Base-by-base conservation (phyloP, 2,888 invertebrate genomes). In the Synergus japonicus region DNA sequence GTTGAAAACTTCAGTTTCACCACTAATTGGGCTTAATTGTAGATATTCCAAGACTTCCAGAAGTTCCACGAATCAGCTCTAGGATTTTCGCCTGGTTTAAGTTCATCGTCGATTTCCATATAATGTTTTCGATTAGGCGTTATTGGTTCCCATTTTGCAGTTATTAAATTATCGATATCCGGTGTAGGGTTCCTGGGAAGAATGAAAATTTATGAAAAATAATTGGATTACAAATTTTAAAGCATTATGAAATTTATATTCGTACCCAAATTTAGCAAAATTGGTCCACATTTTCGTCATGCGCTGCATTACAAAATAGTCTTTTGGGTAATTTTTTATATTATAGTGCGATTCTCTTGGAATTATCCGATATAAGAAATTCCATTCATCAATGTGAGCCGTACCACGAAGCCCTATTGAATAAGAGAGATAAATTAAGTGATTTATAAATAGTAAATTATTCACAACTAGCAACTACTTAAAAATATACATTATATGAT, bases 211-310 rank as follows among this genome's bases (percentile, higher is more conserved):
- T 8, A 58, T 18, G 9, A 66, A 18, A 15, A 66, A 66, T 43
- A n/a, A n/a, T 7, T 8, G 4, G 13, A 7, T 65, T 41, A 37
- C 1, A 10, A 44, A 13, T 44, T 2, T 44, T 8, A 46, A 15
- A 4, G 4, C 1, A 29, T 22, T 22, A 22, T 13, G 13, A 58
- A 18, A 54, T 8, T 18, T 18, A 58, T 18, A 67, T 44, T 67
- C 67, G 22, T 85, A 90, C 91, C 90, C 89, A 29, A 85, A 86
- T 81, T 85, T 90, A 2, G 89, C 90, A 81, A 91, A 91, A 69
- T 90, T 86, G 0, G 89, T 86, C 91, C 90, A 90, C 86, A 91
- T 84, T 15, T 76, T 81, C 8, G 87, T 89, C 73, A 90, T 54
- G 64, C 87, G 86, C 76, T 90, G 83, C 80, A 87, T 83, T 4